phyloP scores from a whole-genome alignment of 2,113 vertebrate species.

The Channa argus region DNA sequence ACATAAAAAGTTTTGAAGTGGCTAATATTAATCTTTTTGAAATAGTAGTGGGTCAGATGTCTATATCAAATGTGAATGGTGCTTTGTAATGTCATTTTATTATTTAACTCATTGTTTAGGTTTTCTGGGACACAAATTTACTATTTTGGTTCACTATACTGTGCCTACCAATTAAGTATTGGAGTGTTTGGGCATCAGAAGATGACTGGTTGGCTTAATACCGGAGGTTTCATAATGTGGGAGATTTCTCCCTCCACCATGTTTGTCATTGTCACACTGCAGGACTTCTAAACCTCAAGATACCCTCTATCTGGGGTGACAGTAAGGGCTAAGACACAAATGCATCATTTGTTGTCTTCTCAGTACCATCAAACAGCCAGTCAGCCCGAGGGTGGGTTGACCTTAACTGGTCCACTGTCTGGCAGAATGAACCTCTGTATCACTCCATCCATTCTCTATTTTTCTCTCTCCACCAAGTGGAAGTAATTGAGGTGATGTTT shows the following conservation, averaged over 20 bases:
- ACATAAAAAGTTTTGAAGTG: neutral
- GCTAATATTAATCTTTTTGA: neutral
- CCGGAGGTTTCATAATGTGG: neutral
- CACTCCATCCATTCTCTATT: slow-evolving; percentile 39
- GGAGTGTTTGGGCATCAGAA: neutral
- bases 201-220: neutral
- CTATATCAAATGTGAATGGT: neutral
- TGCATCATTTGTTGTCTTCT: slow-evolving; percentile 32
- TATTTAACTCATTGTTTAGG: too few species aligned
- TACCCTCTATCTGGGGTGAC: slow-evolving; percentile 18
- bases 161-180: too few species aligned
- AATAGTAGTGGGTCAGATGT: neutral
- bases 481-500: slow-evolving; percentile 67
- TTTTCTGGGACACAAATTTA: too few species aligned
- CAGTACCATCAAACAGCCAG: slow-evolving; percentile 36
- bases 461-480: slow-evolving; percentile 45
- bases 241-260: neutral
- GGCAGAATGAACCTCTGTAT: slow-evolving; percentile 47
- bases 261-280: slow-evolving; percentile 9
- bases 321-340: slow-evolving; percentile 24
- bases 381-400: slow-evolving; percentile 48
- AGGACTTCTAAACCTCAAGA: slow-evolving; percentile 3
- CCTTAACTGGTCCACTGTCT: slow-evolving; percentile 36
- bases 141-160: too few species aligned
- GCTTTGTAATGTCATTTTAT: neutral